Evolutionary conservation across 2,888 invertebrate species (phyloP), one percentile per base, ranked within the genome.

Genomic region (Frankliniella intonsa): DNA sequence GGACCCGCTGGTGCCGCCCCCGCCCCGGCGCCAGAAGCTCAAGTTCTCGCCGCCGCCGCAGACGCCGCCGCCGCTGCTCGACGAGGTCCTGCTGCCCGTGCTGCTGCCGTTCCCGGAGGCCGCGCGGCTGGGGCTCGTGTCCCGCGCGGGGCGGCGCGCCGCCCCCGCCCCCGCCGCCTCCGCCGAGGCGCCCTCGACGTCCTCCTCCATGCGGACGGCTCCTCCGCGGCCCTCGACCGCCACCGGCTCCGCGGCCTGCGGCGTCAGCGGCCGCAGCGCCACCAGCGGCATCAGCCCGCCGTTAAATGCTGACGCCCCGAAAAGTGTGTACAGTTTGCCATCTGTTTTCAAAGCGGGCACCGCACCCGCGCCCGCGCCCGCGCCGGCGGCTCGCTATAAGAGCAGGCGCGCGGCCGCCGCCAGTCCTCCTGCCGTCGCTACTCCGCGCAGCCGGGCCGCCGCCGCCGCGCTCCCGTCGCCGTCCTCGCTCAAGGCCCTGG

Each of bases 361-460:
- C 38, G 5, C 38, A 38, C 38, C 38, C 38, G 38, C 38, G 38
- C 62, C 62, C 62, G 62, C 12, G 62, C 62, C 62, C n/a, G 62
- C 62, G 14, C 62, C 62, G 62, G 62, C 14, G 62, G 1, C n/a
- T 17, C 62, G 62, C 84, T 85, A 87, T 85, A 86, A 86, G 86
- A 86, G 87, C 25, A 25, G 22, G 22, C 69, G 22, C 69, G 69
- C 69, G 69, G 69, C 69, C 69, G 69, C 22, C 69, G 69, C 11
- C 69, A 76, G 69, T 76, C 69, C 69, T 22, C 69, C 69, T 25
- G 69, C 69, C 22, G 8, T 12, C 69, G 69, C 69, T 22, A 22
- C 22, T 87, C 81, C 82, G n/a, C 69, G 22, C 69, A 19, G 80
- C 69, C 9, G 19, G 9, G 65, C 65, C 65, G 69, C 69, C 65